phyloP scores from a whole-genome alignment of 2,113 vertebrate species.

The Gasterosteus aculeatus region DNA sequence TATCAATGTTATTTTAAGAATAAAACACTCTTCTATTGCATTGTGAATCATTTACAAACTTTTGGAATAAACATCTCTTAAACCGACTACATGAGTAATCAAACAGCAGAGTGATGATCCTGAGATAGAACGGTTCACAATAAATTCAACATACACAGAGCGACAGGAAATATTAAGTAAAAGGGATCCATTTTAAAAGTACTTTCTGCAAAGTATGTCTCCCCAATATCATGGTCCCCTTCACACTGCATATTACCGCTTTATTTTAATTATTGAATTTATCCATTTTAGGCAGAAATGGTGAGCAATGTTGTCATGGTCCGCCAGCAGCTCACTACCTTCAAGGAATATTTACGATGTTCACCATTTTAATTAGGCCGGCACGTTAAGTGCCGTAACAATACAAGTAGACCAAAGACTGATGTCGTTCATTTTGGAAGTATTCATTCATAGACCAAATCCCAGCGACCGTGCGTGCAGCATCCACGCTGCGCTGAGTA shows the following conservation, averaged over 20 bases:
- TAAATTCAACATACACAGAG: background rate
- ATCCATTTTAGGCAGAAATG: background rate
- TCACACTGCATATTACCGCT: background rate
- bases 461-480: background rate
- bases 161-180: background rate
- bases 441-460: background rate
- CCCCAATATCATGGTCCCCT: background rate
- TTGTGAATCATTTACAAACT: constrained; percentile 45
- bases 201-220: background rate
- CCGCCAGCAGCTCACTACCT: background rate
- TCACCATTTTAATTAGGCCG: background rate
- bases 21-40: constrained; percentile 78
- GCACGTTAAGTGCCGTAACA: background rate
- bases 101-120: background rate
- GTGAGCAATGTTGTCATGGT: background rate
- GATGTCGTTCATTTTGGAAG: background rate
- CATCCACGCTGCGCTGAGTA: too few relatives aligned
- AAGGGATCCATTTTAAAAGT: background rate
- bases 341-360: background rate
- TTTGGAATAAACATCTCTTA: constrained; percentile 14
- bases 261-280: background rate
- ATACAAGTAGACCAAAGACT: background rate
- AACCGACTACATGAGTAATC: background rate
- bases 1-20: constrained; percentile 84
- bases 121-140: background rate